A percentile compares a stretch with the other conserved stretches of the same genome.
Evolutionary conservation across 2,797 vertebrate genomes (phyloP).

Genomic region (Brachyrhaphis roseni): DNA sequence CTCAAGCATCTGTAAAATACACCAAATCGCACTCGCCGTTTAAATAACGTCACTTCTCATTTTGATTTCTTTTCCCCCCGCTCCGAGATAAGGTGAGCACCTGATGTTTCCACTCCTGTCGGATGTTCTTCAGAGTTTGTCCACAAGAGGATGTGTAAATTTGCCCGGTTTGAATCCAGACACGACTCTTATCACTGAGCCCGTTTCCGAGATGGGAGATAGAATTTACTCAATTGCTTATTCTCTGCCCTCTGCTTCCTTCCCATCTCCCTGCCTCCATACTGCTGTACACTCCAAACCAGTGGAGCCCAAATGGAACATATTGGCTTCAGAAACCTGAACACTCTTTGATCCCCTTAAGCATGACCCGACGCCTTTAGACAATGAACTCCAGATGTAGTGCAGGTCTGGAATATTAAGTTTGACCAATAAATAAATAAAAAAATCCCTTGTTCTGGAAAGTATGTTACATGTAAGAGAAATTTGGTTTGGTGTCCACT

Average conservation of each 20-base stretch:
- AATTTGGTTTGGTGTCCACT: neutral
- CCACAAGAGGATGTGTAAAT: slow-evolving; percentile 31
- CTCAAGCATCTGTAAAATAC: slow-evolving; percentile 50
- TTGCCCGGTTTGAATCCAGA: slow-evolving; percentile 20
- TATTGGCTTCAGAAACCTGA: slow-evolving; percentile 33
- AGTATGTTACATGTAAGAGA: neutral
- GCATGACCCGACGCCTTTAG: slow-evolving; percentile 21
- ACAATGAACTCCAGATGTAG: neutral
- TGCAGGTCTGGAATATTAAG: neutral
- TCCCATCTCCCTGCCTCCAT: slow-evolving; percentile 39
- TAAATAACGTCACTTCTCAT: slow-evolving; percentile 31
- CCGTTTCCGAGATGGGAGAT: slow-evolving; percentile 13
- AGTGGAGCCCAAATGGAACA: slow-evolving; percentile 20
- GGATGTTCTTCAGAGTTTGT: slow-evolving; percentile 25
- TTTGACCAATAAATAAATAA: neutral
- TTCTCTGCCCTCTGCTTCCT: slow-evolving; percentile 44
- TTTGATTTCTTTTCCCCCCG: slow-evolving; percentile 14
- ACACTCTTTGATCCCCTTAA: neutral
- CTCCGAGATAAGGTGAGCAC: slow-evolving; percentile 22
- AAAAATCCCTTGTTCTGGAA: neutral
- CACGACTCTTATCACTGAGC: slow-evolving; percentile 9
- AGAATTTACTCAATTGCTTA: slow-evolving; percentile 43
- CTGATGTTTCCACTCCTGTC: slow-evolving; percentile 15
- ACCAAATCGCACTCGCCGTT: slow-evolving; percentile 28
- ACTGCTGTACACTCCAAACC: slow-evolving; percentile 11